Percentiles rank a stretch among this genome's conserved stretches.
phyloP scores from a whole-genome alignment of 2,888 invertebrate genomes.

The Mactromeris polynyma region DNA sequence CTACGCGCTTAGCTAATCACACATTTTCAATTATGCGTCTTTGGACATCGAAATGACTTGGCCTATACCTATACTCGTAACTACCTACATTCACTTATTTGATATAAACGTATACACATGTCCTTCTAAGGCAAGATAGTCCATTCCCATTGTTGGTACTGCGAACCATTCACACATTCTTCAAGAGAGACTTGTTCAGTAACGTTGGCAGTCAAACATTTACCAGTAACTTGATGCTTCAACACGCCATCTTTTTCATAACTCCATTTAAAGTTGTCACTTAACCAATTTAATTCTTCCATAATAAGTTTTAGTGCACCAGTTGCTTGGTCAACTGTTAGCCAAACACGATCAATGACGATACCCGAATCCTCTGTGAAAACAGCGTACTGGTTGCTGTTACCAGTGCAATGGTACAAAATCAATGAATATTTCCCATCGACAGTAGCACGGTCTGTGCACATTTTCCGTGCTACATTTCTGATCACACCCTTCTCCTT shows the following conservation, averaged over 20 bases:
- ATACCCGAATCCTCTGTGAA: conserved; percentile 36
- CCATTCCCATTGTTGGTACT: conserved; percentile 42
- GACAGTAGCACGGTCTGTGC: conserved; percentile 11
- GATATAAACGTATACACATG: neutral
- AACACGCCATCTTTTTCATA: conserved; percentile 18
- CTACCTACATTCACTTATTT: neutral
- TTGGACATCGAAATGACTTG: too few species aligned
- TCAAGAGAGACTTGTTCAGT: conserved; percentile 8
- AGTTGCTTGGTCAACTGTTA: neutral
- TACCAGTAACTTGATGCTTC: conserved; percentile 16
- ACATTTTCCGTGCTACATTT: neutral
- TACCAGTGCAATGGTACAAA: conserved; percentile 11
- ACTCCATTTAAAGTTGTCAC: conserved; percentile 33
- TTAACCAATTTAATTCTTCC: conserved; percentile 21
- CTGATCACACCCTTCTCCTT: neutral
- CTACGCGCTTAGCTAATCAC: too few species aligned
- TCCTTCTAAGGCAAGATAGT: neutral
- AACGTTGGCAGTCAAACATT: conserved; percentile 16
- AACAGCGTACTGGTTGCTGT: conserved; percentile 29
- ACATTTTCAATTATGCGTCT: too few species aligned
- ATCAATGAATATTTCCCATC: neutral
- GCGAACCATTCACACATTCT: neutral
- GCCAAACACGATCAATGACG: conserved; percentile 21
- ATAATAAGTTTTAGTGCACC: neutral
- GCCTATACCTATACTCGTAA: too few species aligned